Evolutionary conservation across 2,888 invertebrate species (phyloP), one percentile per base, ranked within the genome.

Genomic region (Idaea dimidiata): DNA sequence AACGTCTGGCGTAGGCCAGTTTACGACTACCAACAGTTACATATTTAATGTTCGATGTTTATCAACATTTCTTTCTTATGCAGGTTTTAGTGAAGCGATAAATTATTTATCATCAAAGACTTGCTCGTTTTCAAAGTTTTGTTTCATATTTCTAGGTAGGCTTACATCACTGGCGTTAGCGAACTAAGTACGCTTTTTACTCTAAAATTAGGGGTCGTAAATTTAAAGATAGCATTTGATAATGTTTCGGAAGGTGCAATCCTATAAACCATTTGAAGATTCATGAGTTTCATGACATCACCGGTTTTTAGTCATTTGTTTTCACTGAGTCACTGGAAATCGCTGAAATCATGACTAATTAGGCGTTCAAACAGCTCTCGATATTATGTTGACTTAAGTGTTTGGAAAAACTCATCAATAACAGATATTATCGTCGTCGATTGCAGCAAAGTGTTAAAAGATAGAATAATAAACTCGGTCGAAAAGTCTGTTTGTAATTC

Each of bases 11-110:
- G 84, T 88, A 84, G 81, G 86, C 89, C 83, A 80, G 86, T 84
- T 92, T 91, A 92, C 79, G 90, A 91, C 90, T 86, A 84, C 87
- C 90, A 89, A 90, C 91, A 90, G 92, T 92, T 91, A 91, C 90
- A 91, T 91, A 91, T 91, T 91, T 90, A 89, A 91, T 91, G 89
- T 88, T 88, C 89, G 87, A 89, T 91, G 92, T 92, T 91, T 92
- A 92, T 92, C 91, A 92, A 91, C 91, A 92, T 87, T 91, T 91
- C 88, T 91, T 92, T 91, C 91, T 91, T 89, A 89, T 90, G 85
- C 89, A 89, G 87, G 87, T 89, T 91, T 91, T 91, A 92, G 87
- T 90, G 89, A 77, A 62, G 87, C 86, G 76, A 84, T 92, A 91
- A 92, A 91, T 91, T 90, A 91, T 89, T 87, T 89, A 87, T 90